Evolutionary conservation across 2,888 invertebrate genomes (phyloP), one percentile per base, ranked within the genome.

Genomic region (Nemapogon koenigi): DNA sequence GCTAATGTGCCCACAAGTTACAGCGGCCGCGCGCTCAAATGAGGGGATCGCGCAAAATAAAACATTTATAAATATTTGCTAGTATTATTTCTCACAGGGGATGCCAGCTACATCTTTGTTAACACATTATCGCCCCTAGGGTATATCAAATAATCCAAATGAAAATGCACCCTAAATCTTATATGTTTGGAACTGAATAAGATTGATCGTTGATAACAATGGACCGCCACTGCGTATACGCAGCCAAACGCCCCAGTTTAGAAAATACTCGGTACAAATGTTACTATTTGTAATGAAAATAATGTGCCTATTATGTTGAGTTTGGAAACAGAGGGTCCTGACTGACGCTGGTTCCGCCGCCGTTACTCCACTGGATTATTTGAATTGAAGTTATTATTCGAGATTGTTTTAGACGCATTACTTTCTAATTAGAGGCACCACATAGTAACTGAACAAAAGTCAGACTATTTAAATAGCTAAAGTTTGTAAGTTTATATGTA

Each of bases 1-100:
- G 22, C 22, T 22, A 22, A 22, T 22, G 10, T 22, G 22, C 22
- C 22, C 22, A 22, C 22, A 22, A 22, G 22, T 10, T 10, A 22
- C 6, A 4, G 63, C 60, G 59, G 62, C 55, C 49, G 55, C 57
- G 55, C 53, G 51, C 10, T 16, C 27, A 28, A 37, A 28, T 27
- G 10, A 33, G 57, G 55, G 55, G 38, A 26, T 11, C 11, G 15
- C 10, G 19, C 29, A 55, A 55, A 59, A 64, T 65, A 64, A 66
- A 76, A 76, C 75, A 78, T 76, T 78, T 75, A 75, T 64, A 76
- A 75, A 78, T 75, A 78, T 78, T 76, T 75, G 70, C 49, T 55
- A 57, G 57, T 56, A 57, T 65, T 64, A 67, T 68, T 62, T 60
- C 51, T 49, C 46, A 49, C 50, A 49, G 51, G 41, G 41, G 36